Conservation (phyloP, 2,888 invertebrate species). For the Eristalis arbustorum region DNA sequence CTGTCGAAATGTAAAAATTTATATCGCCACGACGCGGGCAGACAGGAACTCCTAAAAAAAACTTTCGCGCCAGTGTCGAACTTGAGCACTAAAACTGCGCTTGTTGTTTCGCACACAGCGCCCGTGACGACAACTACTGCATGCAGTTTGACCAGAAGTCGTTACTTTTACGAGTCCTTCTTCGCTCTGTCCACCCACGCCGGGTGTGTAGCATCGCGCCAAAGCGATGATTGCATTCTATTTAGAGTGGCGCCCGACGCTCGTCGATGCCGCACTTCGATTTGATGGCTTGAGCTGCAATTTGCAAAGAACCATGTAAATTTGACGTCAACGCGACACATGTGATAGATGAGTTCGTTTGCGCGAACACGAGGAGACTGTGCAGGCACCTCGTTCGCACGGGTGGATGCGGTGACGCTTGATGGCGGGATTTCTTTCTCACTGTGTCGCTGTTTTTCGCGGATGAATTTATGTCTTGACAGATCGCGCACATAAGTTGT, state of each 20-base stretch:
- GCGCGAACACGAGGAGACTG: background rate
- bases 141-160: slow-evolving; percentile 51
- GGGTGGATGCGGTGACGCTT: background rate
- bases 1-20: slow-evolving; percentile 57
- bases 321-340: slow-evolving; percentile 58
- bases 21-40: slow-evolving; percentile 21
- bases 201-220: slow-evolving; percentile 22
- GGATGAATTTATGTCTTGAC: slow-evolving; percentile 39
- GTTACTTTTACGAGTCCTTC: slow-evolving; percentile 34
- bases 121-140: slow-evolving; percentile 4
- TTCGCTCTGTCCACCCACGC: background rate
- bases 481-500: background rate
- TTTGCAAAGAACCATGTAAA: slow-evolving; percentile 62
- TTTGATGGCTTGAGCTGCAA: slow-evolving; percentile 45
- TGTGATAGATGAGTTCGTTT: slow-evolving; percentile 63
- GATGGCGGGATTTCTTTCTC: background rate
- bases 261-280: slow-evolving; percentile 35
- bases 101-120: slow-evolving; percentile 34
- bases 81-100: slow-evolving; percentile 47
- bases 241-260: slow-evolving; percentile 59
- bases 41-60: background rate
- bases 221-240: slow-evolving; percentile 26
- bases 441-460: background rate
- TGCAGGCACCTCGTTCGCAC: background rate
- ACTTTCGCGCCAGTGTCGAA: slow-evolving; percentile 37